Evolutionary conservation across 2,797 vertebrate species (phyloP), one percentile per base, ranked within the genome.

Genomic region (Oreochromis grahami): DNA sequence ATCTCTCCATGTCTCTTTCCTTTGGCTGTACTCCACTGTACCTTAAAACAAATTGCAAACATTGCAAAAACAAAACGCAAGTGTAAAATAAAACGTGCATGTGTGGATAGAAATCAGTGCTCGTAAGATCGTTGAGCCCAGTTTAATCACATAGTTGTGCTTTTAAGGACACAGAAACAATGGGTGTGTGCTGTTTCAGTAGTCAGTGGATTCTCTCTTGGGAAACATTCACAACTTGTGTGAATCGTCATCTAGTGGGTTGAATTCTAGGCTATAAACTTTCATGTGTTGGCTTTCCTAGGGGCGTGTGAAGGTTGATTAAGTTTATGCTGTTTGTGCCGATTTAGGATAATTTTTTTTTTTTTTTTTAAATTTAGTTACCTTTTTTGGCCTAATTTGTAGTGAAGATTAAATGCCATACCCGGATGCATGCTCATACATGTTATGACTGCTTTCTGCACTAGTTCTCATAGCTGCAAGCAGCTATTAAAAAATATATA

Each of bases 301-400:
- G 17, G 9, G 41, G 24, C 19, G 15, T 74, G 14, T 74, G 43
- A 72, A 19, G 43, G 50, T 72, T 65, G 60, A 65, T 21, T 72
- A 72, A 43, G 10, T 29, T n/a, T 19, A 13, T 32, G 43, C 10
- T 50, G 26, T 74, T 48, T 74, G 26, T 50, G 26, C 45, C 50
- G 24, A 17, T 72, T 48, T 5, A n/a, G 43, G 15, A 29, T 19
- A 48, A 72, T 21, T 21, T 7, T 2, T 1, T 1, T 1, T 3
- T 3, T 1, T 10, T 6, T 0, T 1, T 26, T 26, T 26, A 1
- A 26, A 26, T 26, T 26, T 26, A 26, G 26, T 26, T 26, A 7
- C 24, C 15, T 48, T 72, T 29, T 72, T 17, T 19, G 24, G 15
- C 24, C 24, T 48, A 72, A 21, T 17, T 48, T 72, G 41, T 15